Evolutionary conservation across 2,797 vertebrate species (phyloP).

Genomic region (Hapalemur alaotrensis): DNA sequence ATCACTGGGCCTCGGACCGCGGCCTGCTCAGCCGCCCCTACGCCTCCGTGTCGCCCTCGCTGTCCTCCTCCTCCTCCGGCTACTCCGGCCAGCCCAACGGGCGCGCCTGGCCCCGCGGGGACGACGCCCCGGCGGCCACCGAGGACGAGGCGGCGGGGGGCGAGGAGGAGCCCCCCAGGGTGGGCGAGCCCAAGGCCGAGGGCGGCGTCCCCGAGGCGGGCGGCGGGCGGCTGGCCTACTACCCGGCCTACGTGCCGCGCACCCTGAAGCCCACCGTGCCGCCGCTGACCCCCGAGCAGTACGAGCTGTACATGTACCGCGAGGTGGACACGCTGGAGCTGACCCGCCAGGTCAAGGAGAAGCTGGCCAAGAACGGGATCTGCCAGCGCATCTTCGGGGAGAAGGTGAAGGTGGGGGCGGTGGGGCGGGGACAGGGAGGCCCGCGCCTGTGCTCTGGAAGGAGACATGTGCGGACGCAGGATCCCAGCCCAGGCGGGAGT

Average conservation of each 20-base stretch:
- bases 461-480: not conserved
- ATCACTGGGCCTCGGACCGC: conserved; percentile 96
- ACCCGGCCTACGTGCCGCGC: conserved; percentile 93
- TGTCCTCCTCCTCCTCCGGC: conserved; percentile 93
- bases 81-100: conserved; percentile 89
- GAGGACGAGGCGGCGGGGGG: conserved; percentile 83
- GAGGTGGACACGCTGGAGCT: conserved; percentile 98
- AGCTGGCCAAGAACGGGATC: conserved; percentile 98
- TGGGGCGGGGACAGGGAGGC: too few species aligned
- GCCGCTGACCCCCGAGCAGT: conserved; percentile 97
- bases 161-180: conserved; percentile 88
- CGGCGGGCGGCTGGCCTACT: conserved; percentile 88
- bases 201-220: conserved; percentile 83
- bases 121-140: conserved; percentile 86
- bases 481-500: not conserved
- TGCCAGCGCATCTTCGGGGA: conserved; percentile 99
- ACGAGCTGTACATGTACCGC: conserved; percentile 99
- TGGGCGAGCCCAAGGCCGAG: conserved; percentile 91
- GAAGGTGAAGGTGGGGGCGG: conserved; percentile 88
- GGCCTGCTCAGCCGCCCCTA: conserved; percentile 88
- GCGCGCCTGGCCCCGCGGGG: conserved; percentile 86
- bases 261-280: conserved; percentile 96
- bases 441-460: not conserved
- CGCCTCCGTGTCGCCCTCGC: conserved; percentile 93
- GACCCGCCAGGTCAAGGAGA: conserved; percentile 98